Conservation (phyloP, 1,140 invertebrate genomes). For the Condylostylus longicornis region DNA sequence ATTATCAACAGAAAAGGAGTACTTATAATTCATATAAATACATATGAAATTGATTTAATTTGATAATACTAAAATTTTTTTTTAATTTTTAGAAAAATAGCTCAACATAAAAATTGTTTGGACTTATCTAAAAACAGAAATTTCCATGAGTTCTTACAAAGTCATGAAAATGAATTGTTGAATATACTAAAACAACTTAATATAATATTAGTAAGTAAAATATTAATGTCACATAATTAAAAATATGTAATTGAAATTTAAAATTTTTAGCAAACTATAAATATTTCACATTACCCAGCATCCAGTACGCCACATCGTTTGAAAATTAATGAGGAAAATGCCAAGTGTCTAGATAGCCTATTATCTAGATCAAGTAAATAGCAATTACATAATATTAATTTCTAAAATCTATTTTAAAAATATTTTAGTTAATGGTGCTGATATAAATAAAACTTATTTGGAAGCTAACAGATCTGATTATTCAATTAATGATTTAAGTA, state of each 20-base stretch:
- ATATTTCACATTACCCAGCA: constrained; percentile 5
- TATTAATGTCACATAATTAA: too few relatives aligned
- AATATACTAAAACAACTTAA: not conserved
- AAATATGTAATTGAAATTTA: too few relatives aligned
- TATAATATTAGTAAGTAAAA: not conserved
- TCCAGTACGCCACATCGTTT: constrained; percentile 10
- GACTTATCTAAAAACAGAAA: too few relatives aligned
- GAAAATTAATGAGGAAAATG: not conserved
- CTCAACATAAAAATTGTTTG: too few relatives aligned
- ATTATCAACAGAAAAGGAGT: too few relatives aligned
- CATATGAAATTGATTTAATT: too few relatives aligned
- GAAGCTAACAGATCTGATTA: constrained; percentile 30
- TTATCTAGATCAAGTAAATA: constrained; percentile 25
- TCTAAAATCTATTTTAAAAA: not conserved
- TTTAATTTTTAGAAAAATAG: too few relatives aligned
- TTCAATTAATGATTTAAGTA: constrained; percentile 24
- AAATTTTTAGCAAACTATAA: too few relatives aligned
- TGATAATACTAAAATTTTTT: too few relatives aligned
- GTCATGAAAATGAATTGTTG: not conserved
- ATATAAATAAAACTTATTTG: constrained; percentile 27
- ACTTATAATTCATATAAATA: too few relatives aligned
- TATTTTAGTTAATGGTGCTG: constrained; percentile 24
- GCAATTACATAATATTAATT: not conserved
- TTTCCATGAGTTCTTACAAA: too few relatives aligned
- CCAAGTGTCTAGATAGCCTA: not conserved